Conservation (phyloP, 2,797 vertebrate species). For the Neosilurus hyrtlii region DNA sequence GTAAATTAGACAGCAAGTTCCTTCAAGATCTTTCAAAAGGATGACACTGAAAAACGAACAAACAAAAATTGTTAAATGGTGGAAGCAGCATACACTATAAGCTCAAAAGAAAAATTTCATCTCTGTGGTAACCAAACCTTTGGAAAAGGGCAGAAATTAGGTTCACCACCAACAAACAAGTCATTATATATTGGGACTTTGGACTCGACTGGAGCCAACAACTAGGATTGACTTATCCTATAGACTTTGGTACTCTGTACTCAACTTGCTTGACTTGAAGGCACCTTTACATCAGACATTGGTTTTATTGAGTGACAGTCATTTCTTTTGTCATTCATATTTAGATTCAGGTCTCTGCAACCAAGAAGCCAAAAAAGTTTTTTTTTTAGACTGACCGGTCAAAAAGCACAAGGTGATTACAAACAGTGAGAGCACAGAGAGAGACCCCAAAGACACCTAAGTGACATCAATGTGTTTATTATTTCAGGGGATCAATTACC, state of each 20-base stretch:
- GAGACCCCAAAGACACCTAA: not conserved
- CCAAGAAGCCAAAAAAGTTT: not conserved
- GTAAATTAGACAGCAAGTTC: not conserved
- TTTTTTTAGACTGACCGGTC: not conserved
- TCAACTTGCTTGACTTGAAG: not conserved
- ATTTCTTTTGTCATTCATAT: not conserved
- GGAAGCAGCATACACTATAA: not conserved
- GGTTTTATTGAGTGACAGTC: not conserved
- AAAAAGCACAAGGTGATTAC: not conserved
- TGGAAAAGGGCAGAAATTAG: not conserved
- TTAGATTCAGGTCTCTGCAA: not conserved
- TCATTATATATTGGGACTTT: not conserved
- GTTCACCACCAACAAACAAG: not conserved
- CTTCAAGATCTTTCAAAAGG: not conserved
- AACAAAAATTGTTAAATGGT: not conserved
- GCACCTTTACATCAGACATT: not conserved
- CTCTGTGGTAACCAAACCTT: not conserved
- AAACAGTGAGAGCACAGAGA: not conserved
- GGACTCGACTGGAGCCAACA: too few relatives aligned
- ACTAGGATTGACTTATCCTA: too few relatives aligned
- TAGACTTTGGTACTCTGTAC: not conserved
- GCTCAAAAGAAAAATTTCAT: not conserved
- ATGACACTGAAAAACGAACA: not conserved
- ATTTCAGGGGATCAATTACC: slow-evolving; percentile 81
- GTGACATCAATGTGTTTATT: not conserved